Evolutionary conservation across 2,888 invertebrate genomes (phyloP), one percentile per base, ranked within the genome.

Genomic region (Pyrgus malvae): DNA sequence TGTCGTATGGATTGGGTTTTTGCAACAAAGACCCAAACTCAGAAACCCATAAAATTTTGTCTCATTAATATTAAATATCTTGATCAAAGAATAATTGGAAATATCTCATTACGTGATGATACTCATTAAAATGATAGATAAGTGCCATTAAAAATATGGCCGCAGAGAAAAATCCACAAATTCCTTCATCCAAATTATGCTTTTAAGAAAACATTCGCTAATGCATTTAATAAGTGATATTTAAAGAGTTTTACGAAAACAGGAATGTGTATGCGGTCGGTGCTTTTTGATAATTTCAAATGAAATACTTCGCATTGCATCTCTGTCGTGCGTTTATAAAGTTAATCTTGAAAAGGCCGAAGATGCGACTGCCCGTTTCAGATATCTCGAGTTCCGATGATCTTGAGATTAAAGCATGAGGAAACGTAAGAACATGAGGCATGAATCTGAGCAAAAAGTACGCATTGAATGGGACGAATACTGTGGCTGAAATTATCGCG

Each of bases 201-300:
- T 33, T 54, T 54, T 54, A 54, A 25, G 65, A 67, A 72, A 72
- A 72, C 65, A 70, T 74, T 56, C 65, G 65, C 67, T 66, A 64
- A 69, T 67, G 64, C 66, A 64, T 65, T 78, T 37, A 37, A 17
- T 37, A 37, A 37, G 37, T 17, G 57, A 61, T 68, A 68, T 76
- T 73, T 62, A 63, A 66, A 69, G 67, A 68, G 59, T 63, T 65
- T 65, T 65, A 57, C 54, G 48, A 38, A 56, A 55, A 55, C 45
- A 19, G 38, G 46, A 12, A 50, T 54, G 55, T 51, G 40, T 40
- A 37, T 38, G 40, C 12, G 46, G 54, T 40, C 40, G 35, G 37
- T 46, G 5, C 25, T 55, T 56, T 59, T 57, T 53, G 46, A 44
- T 48, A 53, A 55, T 57, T 58, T 53, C 44, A 40, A 46, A 53